A percentile compares a stretch with the other conserved stretches of the same genome.
phyloP scores from a whole-genome alignment of 1,140 invertebrate genomes.

The Caenorhabditis tropicalis region DNA sequence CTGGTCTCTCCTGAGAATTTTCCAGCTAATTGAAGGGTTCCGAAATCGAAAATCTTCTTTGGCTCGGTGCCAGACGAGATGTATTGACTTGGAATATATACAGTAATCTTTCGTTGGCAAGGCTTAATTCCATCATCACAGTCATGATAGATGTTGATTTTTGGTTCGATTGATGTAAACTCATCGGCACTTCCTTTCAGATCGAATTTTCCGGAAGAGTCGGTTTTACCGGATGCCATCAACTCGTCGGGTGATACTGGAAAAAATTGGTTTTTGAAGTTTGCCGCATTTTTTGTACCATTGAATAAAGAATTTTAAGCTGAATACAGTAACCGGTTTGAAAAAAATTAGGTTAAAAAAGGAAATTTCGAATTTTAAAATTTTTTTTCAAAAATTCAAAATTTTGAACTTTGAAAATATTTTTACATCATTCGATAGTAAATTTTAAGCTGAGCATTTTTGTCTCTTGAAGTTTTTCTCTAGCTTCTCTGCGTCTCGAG shows the following conservation, averaged over 20 bases:
- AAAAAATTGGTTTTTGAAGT: not conserved
- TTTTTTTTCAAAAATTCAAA: not conserved
- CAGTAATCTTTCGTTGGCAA: slow-evolving; percentile 65
- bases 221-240: slow-evolving; percentile 57
- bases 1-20: slow-evolving; percentile 66
- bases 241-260: slow-evolving; percentile 56
- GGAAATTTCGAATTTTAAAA: not conserved
- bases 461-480: too few relatives aligned
- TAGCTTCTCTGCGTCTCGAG: too few relatives aligned
- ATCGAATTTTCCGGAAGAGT: slow-evolving; percentile 54
- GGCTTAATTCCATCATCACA: slow-evolving; percentile 58
- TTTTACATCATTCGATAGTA: too few relatives aligned
- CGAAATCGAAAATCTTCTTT: slow-evolving; percentile 63
- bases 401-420: too few relatives aligned
- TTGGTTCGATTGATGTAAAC: slow-evolving; percentile 59
- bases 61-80: slow-evolving; percentile 61
- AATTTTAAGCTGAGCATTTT: too few relatives aligned
- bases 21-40: slow-evolving; percentile 64
- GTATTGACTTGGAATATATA: slow-evolving; percentile 69
- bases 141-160: slow-evolving; percentile 59
- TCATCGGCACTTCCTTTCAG: slow-evolving; percentile 55
- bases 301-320: too few relatives aligned
- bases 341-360: too few relatives aligned
- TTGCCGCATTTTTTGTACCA: too few relatives aligned
- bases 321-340: too few relatives aligned